Base-by-base conservation (phyloP, 2,888 invertebrate species). In the Pinctada fucata region DNA sequence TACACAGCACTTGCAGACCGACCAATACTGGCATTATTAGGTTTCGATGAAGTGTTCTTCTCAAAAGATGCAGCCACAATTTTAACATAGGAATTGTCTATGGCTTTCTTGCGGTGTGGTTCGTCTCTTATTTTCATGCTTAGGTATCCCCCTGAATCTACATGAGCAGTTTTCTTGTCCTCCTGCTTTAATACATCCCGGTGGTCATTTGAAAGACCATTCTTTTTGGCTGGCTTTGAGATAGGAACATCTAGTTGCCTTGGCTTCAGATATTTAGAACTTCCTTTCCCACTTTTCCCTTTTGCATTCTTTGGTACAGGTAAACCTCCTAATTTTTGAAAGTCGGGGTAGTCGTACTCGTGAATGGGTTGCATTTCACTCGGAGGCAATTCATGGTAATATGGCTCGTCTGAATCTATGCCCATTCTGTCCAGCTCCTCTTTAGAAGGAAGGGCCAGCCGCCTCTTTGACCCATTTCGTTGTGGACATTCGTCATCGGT, bases 261-360 rank as follows among this genome's bases (percentile, higher is more conserved):
- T 10, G 6, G 58, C 6, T 13, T 13, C 58, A 58, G 13, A 10
- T 58, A 10, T 58, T 13, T 58, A 13, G 8, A 10, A 58, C 58
- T 58, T 58, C 13, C 8, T 58, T 13, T 6, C 8, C 6, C 6
- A 13, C 8, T 10, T 13, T 58, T 58, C 58, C 13, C 13, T 58
- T 58, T 58, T 10, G 58, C 6, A 6, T 10, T 6, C 58, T 58
- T 58, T 31, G 31, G 31, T 31, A 31, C 31, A 31, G 3, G 13
- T 31, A 72, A 64, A 64, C 16, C 45, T 51, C 16, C 51, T 31
- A 74, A 49, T 50, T 74, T 66, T n/a, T 65, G 8, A 65, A 74
- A 66, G 45, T 74, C 74, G 4, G 66, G 66, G 51, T 74, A 66
- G 50, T 74, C 74, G 51, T 74, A 74, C 49, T 50, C 74, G n/a